Evolutionary conservation across 2,113 vertebrate genomes (phyloP).

Genomic region (Nanorana parkeri): DNA sequence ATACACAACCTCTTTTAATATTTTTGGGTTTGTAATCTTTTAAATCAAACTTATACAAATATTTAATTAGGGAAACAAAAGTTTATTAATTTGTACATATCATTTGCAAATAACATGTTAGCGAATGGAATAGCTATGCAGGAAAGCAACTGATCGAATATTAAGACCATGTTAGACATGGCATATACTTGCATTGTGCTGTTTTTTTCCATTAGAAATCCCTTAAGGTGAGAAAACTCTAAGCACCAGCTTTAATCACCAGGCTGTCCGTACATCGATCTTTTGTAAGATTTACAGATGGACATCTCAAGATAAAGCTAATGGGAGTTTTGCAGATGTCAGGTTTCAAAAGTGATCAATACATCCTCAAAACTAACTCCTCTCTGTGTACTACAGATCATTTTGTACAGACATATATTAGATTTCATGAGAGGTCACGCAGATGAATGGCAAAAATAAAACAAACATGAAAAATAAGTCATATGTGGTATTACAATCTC

Average conservation of each 20-base stretch:
- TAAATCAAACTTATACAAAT: too few species aligned
- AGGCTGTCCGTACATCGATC: conserved; percentile 42
- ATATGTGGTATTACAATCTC: neutral
- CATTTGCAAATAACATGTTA: too few species aligned
- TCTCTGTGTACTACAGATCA: neutral
- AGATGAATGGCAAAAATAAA: conserved; percentile 1
- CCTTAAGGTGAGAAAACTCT: conserved; percentile 27
- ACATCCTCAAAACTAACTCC: conserved; percentile 16
- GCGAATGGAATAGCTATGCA: too few species aligned
- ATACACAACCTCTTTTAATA: too few species aligned
- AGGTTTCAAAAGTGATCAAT: conserved; percentile 40
- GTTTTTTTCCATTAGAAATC: conserved; percentile 25
- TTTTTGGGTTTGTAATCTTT: too few species aligned
- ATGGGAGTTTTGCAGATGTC: conserved; percentile 39
- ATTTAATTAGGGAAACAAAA: too few species aligned
- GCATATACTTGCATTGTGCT: neutral
- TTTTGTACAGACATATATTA: neutral
- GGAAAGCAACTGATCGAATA: too few species aligned
- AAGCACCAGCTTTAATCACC: conserved; percentile 39
- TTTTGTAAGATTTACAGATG: conserved; percentile 46
- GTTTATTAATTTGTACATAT: too few species aligned
- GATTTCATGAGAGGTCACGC: neutral
- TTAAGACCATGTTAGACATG: too few species aligned
- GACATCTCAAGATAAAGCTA: conserved; percentile 50
- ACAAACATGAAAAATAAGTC: neutral